Base-by-base conservation (phyloP, 2,113 vertebrate species). In the Anhinga rufa region DNA sequence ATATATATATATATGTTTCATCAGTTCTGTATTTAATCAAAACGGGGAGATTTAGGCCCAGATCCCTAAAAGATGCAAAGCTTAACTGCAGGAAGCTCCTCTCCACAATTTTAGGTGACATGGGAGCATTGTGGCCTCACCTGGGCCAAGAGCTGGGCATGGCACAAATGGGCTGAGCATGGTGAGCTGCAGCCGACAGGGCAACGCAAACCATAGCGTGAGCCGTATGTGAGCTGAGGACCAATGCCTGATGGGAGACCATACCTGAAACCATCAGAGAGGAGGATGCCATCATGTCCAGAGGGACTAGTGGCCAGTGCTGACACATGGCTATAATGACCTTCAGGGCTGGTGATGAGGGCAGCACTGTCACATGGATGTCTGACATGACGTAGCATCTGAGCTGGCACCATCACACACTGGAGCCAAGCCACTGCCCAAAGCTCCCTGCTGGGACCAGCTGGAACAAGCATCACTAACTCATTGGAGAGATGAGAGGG, bases 301-400 rank as follows among this genome's bases (percentile, higher is more conserved):
- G 54, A 61, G 25, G 19, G 17, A 24, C 28, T 34, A 36, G 48
- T 7, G 16, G 17, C 34, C 82, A 60, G 29, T 14, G 38, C 61
- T 71, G 52, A 49, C n/a, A 12, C 38, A 5, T 0, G 15, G 15
- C 44, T 68, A 1, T 13, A 46, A 36, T 4, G 36, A 64, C 21
- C 48, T 31, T 49, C 13, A 20, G 61, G 15, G 28, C 71, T 68
- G 40, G 49, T 69, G 52, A 55, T 4, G 8, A 49, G 61, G 66
- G 32, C 55, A 86, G 42, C 28, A 5, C 40, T 52, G 26, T 42
- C 58, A 77, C 32, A 10, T 0, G 4, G 58, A 20, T 48, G 21
- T 44, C 49, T 1, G 0, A 66, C 31, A 34, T 17, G 0, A 0
- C 0, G 1, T 4, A 34, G 42, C 46, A 29, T 52, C 68, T 5